phyloP scores from a whole-genome alignment of 2,888 invertebrate species.

The Amiota mariae region DNA sequence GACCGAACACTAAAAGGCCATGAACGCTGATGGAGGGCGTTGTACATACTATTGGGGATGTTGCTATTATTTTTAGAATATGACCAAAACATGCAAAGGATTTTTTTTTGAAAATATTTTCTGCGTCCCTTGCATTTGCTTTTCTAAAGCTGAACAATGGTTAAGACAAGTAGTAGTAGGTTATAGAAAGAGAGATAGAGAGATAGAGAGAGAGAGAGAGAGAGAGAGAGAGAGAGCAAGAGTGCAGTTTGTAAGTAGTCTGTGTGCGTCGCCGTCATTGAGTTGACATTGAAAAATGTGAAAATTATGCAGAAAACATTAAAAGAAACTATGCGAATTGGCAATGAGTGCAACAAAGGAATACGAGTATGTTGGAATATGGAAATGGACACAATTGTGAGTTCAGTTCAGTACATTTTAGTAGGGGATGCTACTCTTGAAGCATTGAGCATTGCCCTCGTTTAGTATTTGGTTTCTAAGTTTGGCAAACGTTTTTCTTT shows the following conservation, averaged over 20 bases:
- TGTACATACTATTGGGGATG: slow-evolving; percentile 21
- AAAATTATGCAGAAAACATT: slow-evolving; percentile 71
- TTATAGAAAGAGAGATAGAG: too few relatives aligned
- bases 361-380: not conserved
- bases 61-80: slow-evolving; percentile 65
- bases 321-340: slow-evolving; percentile 65
- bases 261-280: slow-evolving; percentile 45
- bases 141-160: not conserved
- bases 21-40: too few relatives aligned
- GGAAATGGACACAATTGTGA: too few relatives aligned
- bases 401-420: too few relatives aligned
- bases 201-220: too few relatives aligned
- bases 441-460: not conserved
- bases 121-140: not conserved
- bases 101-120: slow-evolving; percentile 44
- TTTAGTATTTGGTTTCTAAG: slow-evolving; percentile 7
- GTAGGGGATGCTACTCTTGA: not conserved
- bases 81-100: slow-evolving; percentile 69
- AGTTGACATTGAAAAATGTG: slow-evolving; percentile 72
- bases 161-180: not conserved
- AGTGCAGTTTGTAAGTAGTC: not conserved
- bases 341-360: slow-evolving; percentile 28
- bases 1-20: too few relatives aligned
- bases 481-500: slow-evolving; percentile 20
- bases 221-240: too few relatives aligned